Conservation (phyloP, 2,113 vertebrate genomes). For the Polyodon spathula region DNA sequence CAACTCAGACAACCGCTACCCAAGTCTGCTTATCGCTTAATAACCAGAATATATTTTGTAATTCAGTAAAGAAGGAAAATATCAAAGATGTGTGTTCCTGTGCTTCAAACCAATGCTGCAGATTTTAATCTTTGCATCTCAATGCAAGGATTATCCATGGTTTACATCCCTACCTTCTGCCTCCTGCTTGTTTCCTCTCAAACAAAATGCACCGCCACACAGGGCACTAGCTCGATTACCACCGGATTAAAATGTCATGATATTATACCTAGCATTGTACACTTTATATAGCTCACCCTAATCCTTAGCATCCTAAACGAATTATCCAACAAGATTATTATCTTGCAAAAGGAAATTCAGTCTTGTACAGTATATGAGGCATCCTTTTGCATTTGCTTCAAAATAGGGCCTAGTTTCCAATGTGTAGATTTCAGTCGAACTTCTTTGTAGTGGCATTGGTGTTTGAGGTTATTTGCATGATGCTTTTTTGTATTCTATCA, state of each 20-base stretch:
- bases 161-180: not conserved
- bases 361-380: too few species aligned
- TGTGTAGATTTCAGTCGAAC: too few species aligned
- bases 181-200: not conserved
- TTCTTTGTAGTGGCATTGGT: too few species aligned
- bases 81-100: not conserved
- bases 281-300: not conserved
- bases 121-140: conserved; percentile 5
- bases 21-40: not conserved
- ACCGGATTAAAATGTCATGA: not conserved
- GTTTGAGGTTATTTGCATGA: too few species aligned
- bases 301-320: not conserved
- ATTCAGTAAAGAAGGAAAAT: not conserved
- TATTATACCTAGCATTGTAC: not conserved
- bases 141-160: not conserved
- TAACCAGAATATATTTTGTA: not conserved
- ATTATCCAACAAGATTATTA: not conserved
- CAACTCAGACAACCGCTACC: too few species aligned
- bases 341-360: too few species aligned
- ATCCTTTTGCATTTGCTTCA: too few species aligned
- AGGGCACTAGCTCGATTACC: not conserved
- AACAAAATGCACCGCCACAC: not conserved
- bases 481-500: too few species aligned
- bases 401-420: too few species aligned
- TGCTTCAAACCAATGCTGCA: not conserved